Evolutionary conservation across 2,888 invertebrate species (phyloP).

Genomic region (Leucophenga montana): DNA sequence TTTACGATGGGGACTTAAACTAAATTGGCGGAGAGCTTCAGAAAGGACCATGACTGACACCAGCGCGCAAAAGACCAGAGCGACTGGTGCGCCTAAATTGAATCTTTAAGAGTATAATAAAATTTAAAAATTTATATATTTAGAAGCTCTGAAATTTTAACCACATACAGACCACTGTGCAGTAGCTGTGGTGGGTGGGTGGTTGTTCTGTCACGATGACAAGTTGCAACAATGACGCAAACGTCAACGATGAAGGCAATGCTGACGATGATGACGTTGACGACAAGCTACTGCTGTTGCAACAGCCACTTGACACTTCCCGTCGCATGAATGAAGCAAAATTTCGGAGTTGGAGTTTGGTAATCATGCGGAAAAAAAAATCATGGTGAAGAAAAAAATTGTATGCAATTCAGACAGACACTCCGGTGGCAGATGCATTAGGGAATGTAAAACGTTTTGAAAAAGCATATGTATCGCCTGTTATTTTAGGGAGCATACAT

Average conservation of each 20-base stretch:
- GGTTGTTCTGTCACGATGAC: slow-evolving; percentile 43
- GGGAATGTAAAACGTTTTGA: slow-evolving; percentile 65
- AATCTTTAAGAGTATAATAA: too few species aligned
- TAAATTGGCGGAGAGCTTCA: too few species aligned
- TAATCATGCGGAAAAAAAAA: slow-evolving; percentile 24
- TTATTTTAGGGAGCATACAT: too few species aligned
- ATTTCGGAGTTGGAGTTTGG: slow-evolving; percentile 60
- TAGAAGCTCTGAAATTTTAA: too few species aligned
- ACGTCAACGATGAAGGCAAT: slow-evolving; percentile 38
- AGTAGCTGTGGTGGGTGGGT: slow-evolving; percentile 23
- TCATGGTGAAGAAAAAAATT: too few species aligned
- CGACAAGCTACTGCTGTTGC: slow-evolving; percentile 55
- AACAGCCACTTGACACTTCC: slow-evolving; percentile 66
- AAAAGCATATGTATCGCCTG: background rate
- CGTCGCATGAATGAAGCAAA: slow-evolving; percentile 67
- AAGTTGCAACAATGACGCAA: slow-evolving; percentile 60
- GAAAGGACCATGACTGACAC: too few species aligned
- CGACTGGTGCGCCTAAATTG: too few species aligned
- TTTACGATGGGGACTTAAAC: too few species aligned
- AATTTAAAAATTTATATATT: too few species aligned
- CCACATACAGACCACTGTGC: too few species aligned
- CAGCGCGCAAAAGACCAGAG: too few species aligned
- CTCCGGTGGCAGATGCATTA: slow-evolving; percentile 39
- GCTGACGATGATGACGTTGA: slow-evolving; percentile 54
- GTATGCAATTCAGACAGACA: too few species aligned